A percentile compares a stretch with the other conserved stretches of the same genome.
Conservation (phyloP, 2,113 vertebrate species). For the Ibidorhyncha struthersii region DNA sequence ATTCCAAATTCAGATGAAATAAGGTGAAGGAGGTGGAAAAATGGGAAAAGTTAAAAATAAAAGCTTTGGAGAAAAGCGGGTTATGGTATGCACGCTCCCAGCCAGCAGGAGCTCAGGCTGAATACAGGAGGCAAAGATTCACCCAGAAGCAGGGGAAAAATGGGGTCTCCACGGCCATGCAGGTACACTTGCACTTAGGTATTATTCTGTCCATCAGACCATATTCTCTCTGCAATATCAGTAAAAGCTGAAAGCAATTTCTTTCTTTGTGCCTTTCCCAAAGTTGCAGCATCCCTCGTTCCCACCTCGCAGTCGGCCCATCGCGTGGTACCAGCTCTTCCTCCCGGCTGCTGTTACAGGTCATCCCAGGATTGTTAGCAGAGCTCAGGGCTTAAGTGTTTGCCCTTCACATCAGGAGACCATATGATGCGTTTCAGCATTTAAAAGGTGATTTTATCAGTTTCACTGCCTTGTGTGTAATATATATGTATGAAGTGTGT, state of each 20-base stretch:
- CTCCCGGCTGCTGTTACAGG: not conserved
- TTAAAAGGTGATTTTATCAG: not conserved
- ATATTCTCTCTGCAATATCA: not conserved
- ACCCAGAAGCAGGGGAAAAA: not conserved
- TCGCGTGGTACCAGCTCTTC: fast-evolving
- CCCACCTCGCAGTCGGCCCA: not conserved
- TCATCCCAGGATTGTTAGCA: not conserved
- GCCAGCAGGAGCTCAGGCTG: not conserved
- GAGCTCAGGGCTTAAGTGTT: not conserved
- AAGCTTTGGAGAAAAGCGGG: not conserved
- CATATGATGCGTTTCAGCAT: not conserved
- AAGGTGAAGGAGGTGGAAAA: not conserved
- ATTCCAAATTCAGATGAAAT: not conserved
- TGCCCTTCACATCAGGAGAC: not conserved
- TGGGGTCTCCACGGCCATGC: fast-evolving
- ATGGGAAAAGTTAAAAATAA: not conserved
- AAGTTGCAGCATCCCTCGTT: not conserved
- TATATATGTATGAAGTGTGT: not conserved
- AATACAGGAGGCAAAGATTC: not conserved
- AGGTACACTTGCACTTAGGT: not conserved
- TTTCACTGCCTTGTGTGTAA: not conserved
- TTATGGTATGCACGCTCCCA: not conserved
- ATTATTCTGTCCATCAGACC: not conserved
- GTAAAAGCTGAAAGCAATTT: not conserved
- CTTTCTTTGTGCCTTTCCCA: not conserved